A percentile compares a stretch with the other conserved stretches of the same genome.
Evolutionary conservation across 2,797 vertebrate species (phyloP).

Genomic region (Leontocebus nigricollis): DNA sequence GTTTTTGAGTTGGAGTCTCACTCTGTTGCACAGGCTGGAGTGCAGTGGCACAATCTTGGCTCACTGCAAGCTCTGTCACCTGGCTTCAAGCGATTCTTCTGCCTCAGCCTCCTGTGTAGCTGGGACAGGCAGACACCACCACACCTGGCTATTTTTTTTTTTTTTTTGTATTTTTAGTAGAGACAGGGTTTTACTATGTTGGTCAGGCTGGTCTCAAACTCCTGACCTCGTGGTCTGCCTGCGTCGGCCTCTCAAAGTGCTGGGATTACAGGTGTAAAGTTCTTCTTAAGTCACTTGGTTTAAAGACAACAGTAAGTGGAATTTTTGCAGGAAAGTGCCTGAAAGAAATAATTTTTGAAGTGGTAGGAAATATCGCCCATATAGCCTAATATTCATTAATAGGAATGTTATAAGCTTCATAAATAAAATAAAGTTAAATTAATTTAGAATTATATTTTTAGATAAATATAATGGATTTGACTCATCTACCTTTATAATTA

Average conservation of each 20-base stretch:
- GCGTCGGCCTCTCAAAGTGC: background rate
- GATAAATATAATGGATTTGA: background rate
- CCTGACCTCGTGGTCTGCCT: background rate
- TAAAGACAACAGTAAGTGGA: background rate
- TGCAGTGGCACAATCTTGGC: background rate
- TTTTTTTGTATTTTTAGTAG: background rate
- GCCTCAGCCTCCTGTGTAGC: background rate
- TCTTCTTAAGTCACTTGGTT: background rate
- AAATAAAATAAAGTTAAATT: conserved; percentile 15
- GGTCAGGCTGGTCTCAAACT: background rate
- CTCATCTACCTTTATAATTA: background rate
- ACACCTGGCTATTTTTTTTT: background rate
- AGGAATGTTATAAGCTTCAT: background rate
- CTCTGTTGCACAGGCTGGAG: background rate
- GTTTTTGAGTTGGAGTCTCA: background rate
- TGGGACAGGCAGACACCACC: background rate
- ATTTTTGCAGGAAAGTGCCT: background rate
- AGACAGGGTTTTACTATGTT: background rate
- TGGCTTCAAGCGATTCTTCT: background rate
- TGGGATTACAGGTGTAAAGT: background rate
- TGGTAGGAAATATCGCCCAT: background rate
- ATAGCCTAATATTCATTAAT: background rate
- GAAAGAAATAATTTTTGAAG: background rate
- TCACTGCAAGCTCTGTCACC: background rate
- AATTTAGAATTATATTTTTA: background rate